A percentile compares a stretch with the other conserved stretches of the same genome.
These are phyloP conservation scores for Trachymyrmex septentrionalis DNA, from an alignment of 1,140 invertebrate species.

Conservation along the genomic window DNA sequence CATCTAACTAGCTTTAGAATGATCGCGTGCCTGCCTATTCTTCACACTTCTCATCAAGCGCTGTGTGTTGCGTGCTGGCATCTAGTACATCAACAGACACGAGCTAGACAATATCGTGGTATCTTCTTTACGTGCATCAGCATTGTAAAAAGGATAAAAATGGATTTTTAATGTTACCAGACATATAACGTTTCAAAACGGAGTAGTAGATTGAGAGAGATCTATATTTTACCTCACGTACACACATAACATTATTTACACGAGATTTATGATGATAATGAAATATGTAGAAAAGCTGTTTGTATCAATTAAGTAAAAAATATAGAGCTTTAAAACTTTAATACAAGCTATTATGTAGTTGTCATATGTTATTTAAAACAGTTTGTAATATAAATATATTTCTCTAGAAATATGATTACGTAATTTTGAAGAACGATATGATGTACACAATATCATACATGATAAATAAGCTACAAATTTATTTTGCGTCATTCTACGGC, in stretches of 20 bases:
- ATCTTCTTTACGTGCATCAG: constrained; percentile 30
- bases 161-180: constrained; percentile 18
- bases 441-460: neutral
- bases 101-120: constrained; percentile 48
- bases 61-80: constrained; percentile 41
- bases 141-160: neutral
- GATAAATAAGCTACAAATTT: neutral
- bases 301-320: neutral
- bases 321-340: constrained; percentile 7
- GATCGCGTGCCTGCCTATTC: constrained; percentile 73
- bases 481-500: neutral
- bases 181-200: neutral
- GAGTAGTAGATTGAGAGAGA: neutral
- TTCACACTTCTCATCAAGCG: constrained; percentile 39
- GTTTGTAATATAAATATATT: neutral
- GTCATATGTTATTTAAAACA: neutral
- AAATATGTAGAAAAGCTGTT: neutral
- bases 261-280: neutral
- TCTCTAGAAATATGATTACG: neutral
- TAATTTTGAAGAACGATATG: neutral
- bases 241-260: neutral
- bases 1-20: constrained; percentile 50
- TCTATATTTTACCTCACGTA: neutral
- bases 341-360: no score
- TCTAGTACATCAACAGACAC: constrained; percentile 48